Base-by-base conservation (phyloP, 2,797 vertebrate genomes). In the Okamejei kenojei region DNA sequence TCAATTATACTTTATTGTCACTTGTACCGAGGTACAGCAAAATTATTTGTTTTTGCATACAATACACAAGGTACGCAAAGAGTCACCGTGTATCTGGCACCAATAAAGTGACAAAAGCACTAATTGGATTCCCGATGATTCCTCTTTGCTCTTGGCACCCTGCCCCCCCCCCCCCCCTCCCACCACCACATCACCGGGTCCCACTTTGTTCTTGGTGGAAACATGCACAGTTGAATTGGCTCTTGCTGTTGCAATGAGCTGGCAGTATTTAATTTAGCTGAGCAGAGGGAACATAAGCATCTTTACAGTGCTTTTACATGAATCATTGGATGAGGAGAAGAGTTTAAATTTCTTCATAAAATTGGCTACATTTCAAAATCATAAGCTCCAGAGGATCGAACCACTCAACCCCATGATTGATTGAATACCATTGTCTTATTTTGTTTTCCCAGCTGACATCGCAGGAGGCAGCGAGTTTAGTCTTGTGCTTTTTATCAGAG, bases 321-420 rank as follows among this genome's bases (percentile, higher is more conserved):
- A 61, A 86, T 86, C 82, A 88, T 68, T 88, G 84, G n/a, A 68
- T 68, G 63, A 88, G 61, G 61, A 19, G 61, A 65, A 65, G 15
- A 65, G 61, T n/a, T 35, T 7, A 68, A 9, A 88, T 63, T 88
- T 68, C 84, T 88, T 86, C 61, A n/a, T 68, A 35, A 88, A 68
- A 68, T 88, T 88, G 84, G 84, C n/a, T 88, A n/a, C 8, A 88
- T 68, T 88, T 88, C 84, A 68, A 88, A 88, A 35, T 88, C 84
- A 68, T 19, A 88, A 68, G 61, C 61, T 88, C 63, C n/a, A 7
- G 65, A 88, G 84, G 84, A 35, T 32, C 21, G n/a, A 65, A 88
- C 15, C 63, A 35, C n/a, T 88, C 84, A 88, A 19, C 63, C 68
- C 84, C 15, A 32, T 88, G 84, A 68, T 88, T 88, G 84, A 88